Base-by-base conservation (phyloP, 2,888 invertebrate species). In the Mesorhabditis sp. region DNA sequence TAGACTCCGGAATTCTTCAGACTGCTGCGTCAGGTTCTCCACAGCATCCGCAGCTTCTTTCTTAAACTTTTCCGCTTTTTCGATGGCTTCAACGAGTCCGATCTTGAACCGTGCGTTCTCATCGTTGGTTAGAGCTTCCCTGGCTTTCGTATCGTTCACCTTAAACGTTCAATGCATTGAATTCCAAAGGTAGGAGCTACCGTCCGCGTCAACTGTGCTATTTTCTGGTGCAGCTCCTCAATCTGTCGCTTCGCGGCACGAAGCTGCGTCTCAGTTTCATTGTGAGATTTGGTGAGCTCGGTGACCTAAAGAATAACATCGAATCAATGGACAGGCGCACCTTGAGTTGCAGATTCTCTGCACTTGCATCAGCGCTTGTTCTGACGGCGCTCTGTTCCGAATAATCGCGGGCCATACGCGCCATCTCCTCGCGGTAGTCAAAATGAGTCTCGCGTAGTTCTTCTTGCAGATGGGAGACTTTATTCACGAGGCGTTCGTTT, bases 391-490 rank as follows among this genome's bases (percentile, higher is more conserved):
- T 50, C n/a, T 50, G 58, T 15, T 66, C 64, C 6, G 13, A 7
- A 43, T 69, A 28, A 45, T 72, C 72, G 28, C 68, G 45, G 4
- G 78, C 76, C 43, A 78, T 61, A 42, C 66, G 63, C 4, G 72
- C 62, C 62, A 78, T 64, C 45, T 78, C 78, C 43, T 69, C 68
- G 41, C 77, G 76, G 68, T 80, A 75, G 66, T 79, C 79, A 5
- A 70, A 50, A 66, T 78, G 80, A 10, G 76, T 71, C 66, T 75
- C 79, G 5, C 73, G 72, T 45, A 81, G 70, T 68, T 81, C 80
- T 42, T 74, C 75, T 71, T 74, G 69, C 43, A 76, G 65, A 64
- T 74, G 72, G 28, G 6, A 43, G 4, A 77, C 66, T 58, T 70
- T 73, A 61, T 68, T 68, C 7, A 45, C 67, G 5, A 76, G 70